Conservation (phyloP, 1,140 invertebrate species). For the Apolygus lucorum region DNA sequence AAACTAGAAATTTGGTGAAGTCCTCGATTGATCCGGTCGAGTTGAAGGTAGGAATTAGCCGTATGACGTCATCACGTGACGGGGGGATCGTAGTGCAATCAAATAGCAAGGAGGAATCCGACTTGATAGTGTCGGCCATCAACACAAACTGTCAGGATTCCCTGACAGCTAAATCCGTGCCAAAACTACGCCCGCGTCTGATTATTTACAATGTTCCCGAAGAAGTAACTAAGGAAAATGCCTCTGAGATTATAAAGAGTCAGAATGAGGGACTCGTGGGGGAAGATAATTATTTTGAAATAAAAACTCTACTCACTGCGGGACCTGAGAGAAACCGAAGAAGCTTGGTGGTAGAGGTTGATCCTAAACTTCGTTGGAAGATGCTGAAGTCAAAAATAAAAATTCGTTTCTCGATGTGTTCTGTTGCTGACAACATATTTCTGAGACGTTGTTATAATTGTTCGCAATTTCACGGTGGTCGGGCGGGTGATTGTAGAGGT, state of each 20-base stretch:
- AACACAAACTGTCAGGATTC: neutral
- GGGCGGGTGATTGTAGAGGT: too few species aligned
- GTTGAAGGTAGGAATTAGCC: neutral
- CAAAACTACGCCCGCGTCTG: neutral
- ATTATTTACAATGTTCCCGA: neutral
- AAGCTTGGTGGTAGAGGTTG: neutral
- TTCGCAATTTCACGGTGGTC: too few species aligned
- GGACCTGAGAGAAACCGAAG: neutral
- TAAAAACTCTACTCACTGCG: neutral
- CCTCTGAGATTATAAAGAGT: neutral
- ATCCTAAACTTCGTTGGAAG: neutral
- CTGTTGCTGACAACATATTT: neutral
- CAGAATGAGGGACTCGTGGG: too few species aligned
- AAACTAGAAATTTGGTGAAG: neutral
- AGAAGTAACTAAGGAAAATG: neutral
- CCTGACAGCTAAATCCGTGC: neutral
- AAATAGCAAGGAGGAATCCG: neutral
- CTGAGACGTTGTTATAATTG: neutral
- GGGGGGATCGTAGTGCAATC: neutral
- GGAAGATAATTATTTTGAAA: neutral
- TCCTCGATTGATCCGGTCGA: neutral
- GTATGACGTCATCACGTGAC: neutral
- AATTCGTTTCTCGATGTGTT: neutral
- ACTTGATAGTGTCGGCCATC: neutral
- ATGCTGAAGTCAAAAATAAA: neutral